Base-by-base conservation (phyloP, 2,797 vertebrate genomes). In the Tachyglossus aculeatus region DNA sequence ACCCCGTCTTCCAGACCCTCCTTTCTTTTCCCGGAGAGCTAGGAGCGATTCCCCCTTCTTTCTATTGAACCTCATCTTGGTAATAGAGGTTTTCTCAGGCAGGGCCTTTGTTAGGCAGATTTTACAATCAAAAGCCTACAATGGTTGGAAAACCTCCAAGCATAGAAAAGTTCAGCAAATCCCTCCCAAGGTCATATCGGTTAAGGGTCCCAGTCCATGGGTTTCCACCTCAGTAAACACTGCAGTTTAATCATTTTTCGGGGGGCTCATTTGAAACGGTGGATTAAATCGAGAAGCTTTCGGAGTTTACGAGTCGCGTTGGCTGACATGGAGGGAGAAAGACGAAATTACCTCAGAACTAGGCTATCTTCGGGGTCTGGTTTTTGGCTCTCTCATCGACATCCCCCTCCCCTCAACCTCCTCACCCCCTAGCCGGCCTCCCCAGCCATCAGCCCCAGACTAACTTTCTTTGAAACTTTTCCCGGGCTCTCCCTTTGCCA, bases 61-160 rank as follows among this genome's bases (percentile, higher is more conserved):
- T 79, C 88, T 86, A 77, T 89, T 89, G 88, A 91, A 84, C 90
- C 82, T 63, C 86, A 88, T 90, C 85, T 91, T 85, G 80, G 86
- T 93, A 92, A 92, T 92, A 91, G 92, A 86, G 90, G 88, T 90
- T 89, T 91, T 92, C 78, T n/a, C 86, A 89, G 79, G 77, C 86
- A 90, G 81, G 82, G 86, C 91, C 90, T 93, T 94, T 91, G 89
- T 93, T 84, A 82, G 83, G 86, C 81, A 89, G 88, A 88, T 91
- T 93, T 91, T 88, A 83, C 91, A 92, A 92, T 91, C 88, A 88
- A 90, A 86, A 91, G 78, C 82, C 82, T 82, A 84, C 79, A 88
- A 87, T 91, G 83, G 70, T 63, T 90, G 86, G 81, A 85, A 83
- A 85, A 82, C 83, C 81, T 84, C 83, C 79, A 89, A 77, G 88